These are phyloP conservation scores for Petrophora chlorosata DNA, from an alignment of 2,888 invertebrate genomes.

Conservation along the genomic window DNA sequence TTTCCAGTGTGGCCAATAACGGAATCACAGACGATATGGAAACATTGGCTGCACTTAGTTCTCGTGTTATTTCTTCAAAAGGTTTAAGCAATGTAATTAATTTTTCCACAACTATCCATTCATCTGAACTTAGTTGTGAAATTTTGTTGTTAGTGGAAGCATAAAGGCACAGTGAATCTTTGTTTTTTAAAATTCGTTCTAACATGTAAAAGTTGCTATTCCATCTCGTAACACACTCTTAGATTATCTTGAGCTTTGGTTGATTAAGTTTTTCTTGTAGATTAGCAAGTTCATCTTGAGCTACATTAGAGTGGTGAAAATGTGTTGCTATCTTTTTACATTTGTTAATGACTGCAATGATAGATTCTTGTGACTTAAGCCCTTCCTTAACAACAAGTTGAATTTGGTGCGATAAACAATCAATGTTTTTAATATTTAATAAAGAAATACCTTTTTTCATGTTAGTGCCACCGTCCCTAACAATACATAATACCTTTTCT, in stretches of 20 bases:
- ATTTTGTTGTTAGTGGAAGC: neutral
- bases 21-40: constrained; percentile 34
- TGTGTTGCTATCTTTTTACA: too few relatives aligned
- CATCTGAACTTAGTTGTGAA: neutral
- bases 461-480: too few relatives aligned
- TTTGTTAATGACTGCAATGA: too few relatives aligned
- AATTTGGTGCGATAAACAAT: too few relatives aligned
- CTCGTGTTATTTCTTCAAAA: constrained; percentile 9
- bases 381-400: too few relatives aligned
- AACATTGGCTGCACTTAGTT: constrained; percentile 32
- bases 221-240: constrained; percentile 29
- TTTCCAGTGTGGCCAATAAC: constrained; percentile 29
- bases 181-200: constrained; percentile 24
- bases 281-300: too few relatives aligned
- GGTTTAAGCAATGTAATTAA: neutral
- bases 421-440: too few relatives aligned
- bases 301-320: too few relatives aligned
- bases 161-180: neutral
- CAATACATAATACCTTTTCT: too few relatives aligned
- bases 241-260: constrained; percentile 1
- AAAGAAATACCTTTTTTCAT: too few relatives aligned
- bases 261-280: neutral
- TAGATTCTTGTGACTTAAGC: too few relatives aligned
- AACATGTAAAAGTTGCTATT: constrained; percentile 31
- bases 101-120: neutral